Conservation (phyloP, 2,113 vertebrate species). For the Labrus mixtus region DNA sequence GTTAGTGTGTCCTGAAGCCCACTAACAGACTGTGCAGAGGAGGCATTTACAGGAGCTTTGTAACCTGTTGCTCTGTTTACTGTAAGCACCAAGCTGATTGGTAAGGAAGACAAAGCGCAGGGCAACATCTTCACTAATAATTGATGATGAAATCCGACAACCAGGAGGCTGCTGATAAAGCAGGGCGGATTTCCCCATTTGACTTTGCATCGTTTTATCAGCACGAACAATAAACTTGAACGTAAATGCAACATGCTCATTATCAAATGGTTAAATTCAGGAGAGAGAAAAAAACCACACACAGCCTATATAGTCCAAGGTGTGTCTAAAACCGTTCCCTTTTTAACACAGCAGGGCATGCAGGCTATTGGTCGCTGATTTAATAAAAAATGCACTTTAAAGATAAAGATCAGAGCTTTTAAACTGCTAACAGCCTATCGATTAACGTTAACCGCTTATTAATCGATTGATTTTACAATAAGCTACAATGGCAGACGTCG, state of each 20-base stretch:
- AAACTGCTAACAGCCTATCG: not conserved
- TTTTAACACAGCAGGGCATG: not conserved
- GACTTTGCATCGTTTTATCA: not conserved
- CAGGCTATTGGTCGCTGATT: not conserved
- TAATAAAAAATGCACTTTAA: not conserved
- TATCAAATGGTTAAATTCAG: not conserved
- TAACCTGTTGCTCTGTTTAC: conserved; percentile 47
- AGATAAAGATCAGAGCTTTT: not conserved
- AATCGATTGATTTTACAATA: not conserved
- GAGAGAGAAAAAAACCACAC: too few relatives aligned
- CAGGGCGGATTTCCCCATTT: not conserved
- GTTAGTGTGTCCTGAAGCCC: not conserved
- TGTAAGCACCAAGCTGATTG: conserved; percentile 6
- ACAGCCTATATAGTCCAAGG: not conserved
- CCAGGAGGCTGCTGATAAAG: not conserved
- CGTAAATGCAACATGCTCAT: not conserved
- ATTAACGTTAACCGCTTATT: not conserved
- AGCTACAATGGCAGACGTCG: not conserved
- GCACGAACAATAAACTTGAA: not conserved
- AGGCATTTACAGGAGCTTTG: conserved; percentile 11
- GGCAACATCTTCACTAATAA: conserved; percentile 47
- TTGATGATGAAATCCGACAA: conserved; percentile 52
- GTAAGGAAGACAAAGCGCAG: conserved; percentile 36
- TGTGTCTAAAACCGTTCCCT: not conserved
- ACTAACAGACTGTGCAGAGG: not conserved